Base-by-base conservation (phyloP, 2,888 invertebrate species). In the Coleophora flavipennella region DNA sequence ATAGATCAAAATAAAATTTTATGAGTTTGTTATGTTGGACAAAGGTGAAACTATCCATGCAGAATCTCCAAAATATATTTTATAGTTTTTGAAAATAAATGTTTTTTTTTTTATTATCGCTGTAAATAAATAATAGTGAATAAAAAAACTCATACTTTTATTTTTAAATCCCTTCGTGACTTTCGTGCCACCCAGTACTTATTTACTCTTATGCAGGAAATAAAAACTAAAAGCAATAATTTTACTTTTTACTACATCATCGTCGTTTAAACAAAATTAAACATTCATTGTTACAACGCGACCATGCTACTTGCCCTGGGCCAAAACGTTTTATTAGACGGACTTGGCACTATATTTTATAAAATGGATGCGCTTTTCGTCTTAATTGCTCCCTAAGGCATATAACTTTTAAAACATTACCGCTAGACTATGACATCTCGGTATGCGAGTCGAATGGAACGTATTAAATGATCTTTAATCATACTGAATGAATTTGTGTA, bases 281-380 rank as follows among this genome's bases (percentile, higher is more conserved):
- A 6, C 31, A 11, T 13, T 13, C 13, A 13, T 13, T 31, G 31
- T 12, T 31, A 13, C 13, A 31, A 31, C n/a, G 31, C 11, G 31
- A 31, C 7, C 12, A 12, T 31, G 6, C 20, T 20, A 34, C 43
- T 44, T 33, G 51, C 61, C 55, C 20, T 41, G 13, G 53, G 61
- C 51, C 32, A 48, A 49, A 49, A 49, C 47, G 40, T 49, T 51
- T 55, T 50, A 48, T 47, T 52, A 48, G 46, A 49, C 53, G 49
- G n/a, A 29, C 38, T 14, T 37, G 27, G 32, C 31, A 20, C 20
- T 20, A 20, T 20, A 20, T 20, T 20, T 35, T 39, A 32, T 36
- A 40, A 35, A 12, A 29, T 31, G 38, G 36, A 27, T 42, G 39
- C 11, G 42, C 42, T 39, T 41, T 42, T 25, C 13, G 27, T 9